A percentile compares a stretch with the other conserved stretches of the same genome.
These are phyloP conservation scores for Oligia fasciuncula DNA, from an alignment of 2,888 invertebrate species.

Conservation along the genomic window DNA sequence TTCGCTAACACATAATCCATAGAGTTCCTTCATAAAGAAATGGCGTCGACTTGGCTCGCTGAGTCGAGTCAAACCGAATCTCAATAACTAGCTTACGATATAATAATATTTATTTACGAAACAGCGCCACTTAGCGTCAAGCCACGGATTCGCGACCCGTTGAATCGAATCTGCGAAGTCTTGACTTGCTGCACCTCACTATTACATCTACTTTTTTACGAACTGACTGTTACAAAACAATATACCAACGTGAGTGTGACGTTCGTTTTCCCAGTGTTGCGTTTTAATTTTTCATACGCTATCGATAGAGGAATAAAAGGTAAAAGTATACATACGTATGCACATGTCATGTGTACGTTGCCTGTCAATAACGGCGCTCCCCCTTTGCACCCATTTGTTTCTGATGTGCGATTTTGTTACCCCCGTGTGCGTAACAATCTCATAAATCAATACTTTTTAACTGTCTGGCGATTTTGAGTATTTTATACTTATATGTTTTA, in stretches of 20 bases:
- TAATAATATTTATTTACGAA: not conserved
- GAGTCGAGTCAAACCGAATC: not conserved
- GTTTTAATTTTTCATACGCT: not conserved
- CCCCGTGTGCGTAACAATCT: not conserved
- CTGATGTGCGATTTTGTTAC: not conserved
- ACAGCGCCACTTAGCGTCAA: not conserved
- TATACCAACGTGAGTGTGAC: no score
- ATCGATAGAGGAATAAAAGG: not conserved
- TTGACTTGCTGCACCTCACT: not conserved
- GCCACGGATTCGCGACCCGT: not conserved
- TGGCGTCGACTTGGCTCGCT: not conserved
- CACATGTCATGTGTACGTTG: not conserved
- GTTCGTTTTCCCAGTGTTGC: not conserved
- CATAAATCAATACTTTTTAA: slow-evolving; percentile 2
- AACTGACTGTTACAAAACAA: not conserved
- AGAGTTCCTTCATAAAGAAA: not conserved
- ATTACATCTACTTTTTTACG: not conserved
- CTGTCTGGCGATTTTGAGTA: not conserved
- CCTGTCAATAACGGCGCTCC: not conserved
- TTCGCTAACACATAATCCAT: not conserved
- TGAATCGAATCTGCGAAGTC: not conserved
- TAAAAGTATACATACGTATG: not conserved
- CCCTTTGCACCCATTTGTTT: not conserved
- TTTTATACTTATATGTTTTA: not conserved
- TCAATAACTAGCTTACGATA: not conserved